Base-by-base conservation (phyloP, 2,888 invertebrate species). In the Rugalucina vietnamica region DNA sequence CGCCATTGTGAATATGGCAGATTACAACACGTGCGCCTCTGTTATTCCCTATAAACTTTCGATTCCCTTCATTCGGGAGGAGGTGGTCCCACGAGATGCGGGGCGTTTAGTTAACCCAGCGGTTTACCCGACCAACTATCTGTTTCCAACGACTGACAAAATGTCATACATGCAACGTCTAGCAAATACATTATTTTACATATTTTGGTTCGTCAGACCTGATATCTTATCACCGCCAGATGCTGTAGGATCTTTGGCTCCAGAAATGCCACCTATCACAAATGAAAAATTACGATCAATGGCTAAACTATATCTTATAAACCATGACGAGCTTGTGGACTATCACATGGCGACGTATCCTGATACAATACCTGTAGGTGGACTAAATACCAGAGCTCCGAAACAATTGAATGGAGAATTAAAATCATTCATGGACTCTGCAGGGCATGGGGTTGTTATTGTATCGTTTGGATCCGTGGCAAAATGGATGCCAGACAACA, bases 391-490 rank as follows among this genome's bases (percentile, higher is more conserved):
- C 4, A 21, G 29, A 27, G 83, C 82, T 0, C 49, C 87, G 1
- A 73, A 86, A 27, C 50, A 73, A 0, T 69, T 90, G 4, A 49
- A 77, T 24, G 54, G 27, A 12, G 50, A 85, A 10, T 43, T 88
- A 27, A 37, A 81, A 32, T 21, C 65, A 12, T 82, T 88, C 24
- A 74, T 86, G 39, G 77, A 86, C 43, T 49, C 50, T 5, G 74
- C 80, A 37, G 72, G 54, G 10, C 37, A 84, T 21, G 89, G 87
- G 5, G 82, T 78, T 1, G 83, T 90, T 65, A 39, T 90, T 12
- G 78, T 88, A 14, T 84, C 87, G 0, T 85, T 90, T 75, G 89
- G 89, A 3, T 82, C 83, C 8, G 12, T 79, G 34, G 32, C 79
- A 0, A 73, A 78, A 54, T n/a, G 72, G 14, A 29, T 84, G 24